These are phyloP conservation scores for Meda fulgida DNA, from an alignment of 2,797 vertebrate genomes.

Conservation along the genomic window DNA sequence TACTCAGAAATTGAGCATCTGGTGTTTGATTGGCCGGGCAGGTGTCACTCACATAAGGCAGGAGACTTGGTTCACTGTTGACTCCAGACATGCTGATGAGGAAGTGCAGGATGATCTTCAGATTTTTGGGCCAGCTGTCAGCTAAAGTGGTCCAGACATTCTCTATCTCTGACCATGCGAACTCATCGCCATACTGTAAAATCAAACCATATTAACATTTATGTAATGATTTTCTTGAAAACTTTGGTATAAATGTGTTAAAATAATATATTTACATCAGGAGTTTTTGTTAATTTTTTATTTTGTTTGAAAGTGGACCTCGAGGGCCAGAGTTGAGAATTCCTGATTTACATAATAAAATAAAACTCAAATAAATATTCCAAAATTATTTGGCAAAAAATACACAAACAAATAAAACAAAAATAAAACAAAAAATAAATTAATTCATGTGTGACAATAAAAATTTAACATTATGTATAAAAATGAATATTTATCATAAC, in stretches of 20 bases:
- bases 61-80: conserved; percentile 95
- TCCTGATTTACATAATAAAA: neutral
- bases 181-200: conserved; percentile 94
- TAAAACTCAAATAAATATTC: neutral
- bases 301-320: neutral
- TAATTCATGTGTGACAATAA: neutral
- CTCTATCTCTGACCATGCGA: conserved; percentile 98
- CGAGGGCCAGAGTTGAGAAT: neutral
- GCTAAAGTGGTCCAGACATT: conserved; percentile 98
- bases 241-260: neutral
- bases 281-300: too few relatives aligned
- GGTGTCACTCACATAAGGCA: conserved; percentile 91
- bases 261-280: neutral
- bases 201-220: conserved; percentile 35
- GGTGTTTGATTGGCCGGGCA: neutral
- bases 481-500: too few relatives aligned
- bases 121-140: conserved; percentile 98
- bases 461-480: too few relatives aligned
- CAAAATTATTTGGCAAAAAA: neutral
- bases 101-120: conserved; percentile 98
- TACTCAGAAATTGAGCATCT: neutral
- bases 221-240: neutral
- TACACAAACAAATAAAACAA: neutral
- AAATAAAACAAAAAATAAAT: neutral
- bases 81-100: conserved; percentile 98